Evolutionary conservation across 2,113 vertebrate species (phyloP).

Genomic region (Phylloscopus trochiloides): DNA sequence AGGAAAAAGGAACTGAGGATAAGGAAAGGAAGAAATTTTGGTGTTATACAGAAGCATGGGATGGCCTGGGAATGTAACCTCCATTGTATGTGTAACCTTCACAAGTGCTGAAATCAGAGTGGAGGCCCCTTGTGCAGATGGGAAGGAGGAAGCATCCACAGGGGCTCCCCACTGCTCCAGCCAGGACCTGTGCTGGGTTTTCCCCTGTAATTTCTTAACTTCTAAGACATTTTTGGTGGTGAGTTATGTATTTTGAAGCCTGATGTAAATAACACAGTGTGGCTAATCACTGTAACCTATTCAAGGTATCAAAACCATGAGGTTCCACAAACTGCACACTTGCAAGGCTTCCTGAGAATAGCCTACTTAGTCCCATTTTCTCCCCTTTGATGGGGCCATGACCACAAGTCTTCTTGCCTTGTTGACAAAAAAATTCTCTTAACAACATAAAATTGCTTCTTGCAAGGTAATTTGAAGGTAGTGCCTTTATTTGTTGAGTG

Average conservation of each 20-base stretch:
- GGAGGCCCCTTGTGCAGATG: not conserved
- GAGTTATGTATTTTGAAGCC: not conserved
- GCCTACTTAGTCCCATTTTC: not conserved
- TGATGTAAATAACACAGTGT: not conserved
- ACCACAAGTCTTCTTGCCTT: rapidly evolving
- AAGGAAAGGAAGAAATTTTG: not conserved
- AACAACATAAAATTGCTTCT: not conserved
- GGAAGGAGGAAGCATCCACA: not conserved
- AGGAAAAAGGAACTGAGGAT: not conserved
- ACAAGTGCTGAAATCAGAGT: not conserved
- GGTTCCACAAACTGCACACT: not conserved
- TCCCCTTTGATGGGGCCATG: not conserved
- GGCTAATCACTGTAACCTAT: not conserved
- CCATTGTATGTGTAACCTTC: not conserved
- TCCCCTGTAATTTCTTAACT: not conserved
- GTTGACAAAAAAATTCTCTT: not conserved
- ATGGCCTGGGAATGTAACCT: not conserved
- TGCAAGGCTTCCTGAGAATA: not conserved
- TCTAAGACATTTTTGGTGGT: not conserved
- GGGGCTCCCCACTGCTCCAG: not conserved
- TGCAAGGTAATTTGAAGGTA: not conserved
- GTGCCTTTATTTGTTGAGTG: not conserved
- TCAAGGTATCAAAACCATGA: not conserved
- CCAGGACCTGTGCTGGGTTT: not conserved
- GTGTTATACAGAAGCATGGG: not conserved